Evolutionary conservation across 2,113 vertebrate genomes (phyloP), one percentile per base, ranked within the genome.

Genomic region (Sigmodon hispidus): DNA sequence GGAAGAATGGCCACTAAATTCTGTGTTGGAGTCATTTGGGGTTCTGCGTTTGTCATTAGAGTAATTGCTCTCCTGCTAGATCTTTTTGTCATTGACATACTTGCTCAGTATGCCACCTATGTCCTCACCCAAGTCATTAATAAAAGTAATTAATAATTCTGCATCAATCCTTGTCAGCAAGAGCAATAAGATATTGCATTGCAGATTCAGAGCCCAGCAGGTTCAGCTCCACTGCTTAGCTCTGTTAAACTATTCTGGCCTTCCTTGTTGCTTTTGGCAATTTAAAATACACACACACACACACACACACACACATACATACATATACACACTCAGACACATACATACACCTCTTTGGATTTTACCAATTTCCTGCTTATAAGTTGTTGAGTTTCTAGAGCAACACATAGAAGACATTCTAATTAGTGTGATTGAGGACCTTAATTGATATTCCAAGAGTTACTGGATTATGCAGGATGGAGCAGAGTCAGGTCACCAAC

Each of bases 361-460:
- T 87, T 86, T 72, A 77, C 61, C 77, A 91, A 16, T 93, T 91
- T 83, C 67, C 94, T 94, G 83, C 79, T 73, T 90, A 95, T 95
- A 96, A 84, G 63, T 77, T 87, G 50, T 73, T 85, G 73, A 65
- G 80, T 89, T 96, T 57, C 80, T 91, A 67, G 43, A 69, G 93
- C 79, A 93, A 89, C 90, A 87, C 31, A 69, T 40, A 80, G 83
- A 97, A 97, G 92, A 95, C 96, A 90, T 94, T 96, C 88, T 94
- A 97, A 97, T 97, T 96, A 97, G 59, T 76, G 91, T 96, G 97
- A 98, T 61, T 79, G 96, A 97, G 76, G 85, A 61, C 48, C 93
- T 93, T 96, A 97, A 97, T 96, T 95, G 84, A 67, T 96, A 96
- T 95, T 97, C 97, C 91, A 63, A 48, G 87, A 94, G 91, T 84